Conservation (phyloP, 2,113 vertebrate genomes). For the Opisthocomus hoazin region DNA sequence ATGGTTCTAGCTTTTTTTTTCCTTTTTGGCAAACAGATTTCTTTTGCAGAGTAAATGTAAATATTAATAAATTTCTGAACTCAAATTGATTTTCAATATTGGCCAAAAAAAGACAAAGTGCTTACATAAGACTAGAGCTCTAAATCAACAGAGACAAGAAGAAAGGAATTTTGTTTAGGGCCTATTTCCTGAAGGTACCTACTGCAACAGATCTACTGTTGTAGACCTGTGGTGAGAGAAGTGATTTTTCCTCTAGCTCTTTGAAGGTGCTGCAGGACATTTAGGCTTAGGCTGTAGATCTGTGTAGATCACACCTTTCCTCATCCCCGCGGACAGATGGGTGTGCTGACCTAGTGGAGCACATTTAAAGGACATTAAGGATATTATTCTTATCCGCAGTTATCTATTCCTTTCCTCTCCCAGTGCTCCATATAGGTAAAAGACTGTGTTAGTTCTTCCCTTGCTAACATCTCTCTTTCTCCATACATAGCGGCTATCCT, state of each 20-base stretch:
- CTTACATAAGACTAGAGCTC: background rate
- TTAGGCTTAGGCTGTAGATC: background rate
- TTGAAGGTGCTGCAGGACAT: background rate
- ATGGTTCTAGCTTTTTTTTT: background rate
- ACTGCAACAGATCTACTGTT: background rate
- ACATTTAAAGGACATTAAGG: background rate
- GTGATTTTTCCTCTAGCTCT: background rate
- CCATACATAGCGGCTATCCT: background rate
- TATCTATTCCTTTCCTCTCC: background rate
- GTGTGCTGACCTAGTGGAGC: background rate
- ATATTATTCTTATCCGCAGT: too few relatives aligned
- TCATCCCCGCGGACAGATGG: rapidly evolving
- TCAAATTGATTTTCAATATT: background rate
- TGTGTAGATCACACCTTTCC: background rate
- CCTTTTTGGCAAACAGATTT: background rate
- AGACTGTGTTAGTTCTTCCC: background rate
- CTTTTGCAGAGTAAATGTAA: background rate
- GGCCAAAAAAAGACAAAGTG: background rate
- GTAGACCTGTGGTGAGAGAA: background rate
- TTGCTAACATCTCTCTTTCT: background rate
- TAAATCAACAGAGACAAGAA: background rate
- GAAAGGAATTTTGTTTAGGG: background rate
- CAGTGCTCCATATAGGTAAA: background rate
- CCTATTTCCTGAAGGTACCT: background rate
- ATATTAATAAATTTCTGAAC: background rate